Evolutionary conservation across 2,113 vertebrate species (phyloP), one percentile per base, ranked within the genome.

Genomic region (Equus przewalskii): DNA sequence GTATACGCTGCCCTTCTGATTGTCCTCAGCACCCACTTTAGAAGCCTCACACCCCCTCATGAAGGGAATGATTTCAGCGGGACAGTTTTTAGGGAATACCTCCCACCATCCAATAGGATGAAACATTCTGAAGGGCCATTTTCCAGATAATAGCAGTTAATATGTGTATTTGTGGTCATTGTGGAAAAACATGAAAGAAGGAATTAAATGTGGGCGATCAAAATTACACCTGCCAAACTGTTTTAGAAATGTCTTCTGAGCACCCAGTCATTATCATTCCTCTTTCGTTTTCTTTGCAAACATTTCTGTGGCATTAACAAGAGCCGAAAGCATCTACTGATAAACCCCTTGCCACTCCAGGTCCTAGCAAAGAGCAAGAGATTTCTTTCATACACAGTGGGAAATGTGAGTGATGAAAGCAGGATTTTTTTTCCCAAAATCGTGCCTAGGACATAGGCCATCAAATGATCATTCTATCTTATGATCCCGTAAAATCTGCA

Each of bases 401-500:
- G 85, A 97, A 97, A 96, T 14, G 91, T 2, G 36, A 98, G 91
- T 86, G 92, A 81, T 85, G 85, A 93, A 96, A 97, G 84, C 28
- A 41, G 44, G 13, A 83, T 87, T 89, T 91, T 89, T 91, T 97
- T 58, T 41, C 44, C 62, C 1, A 1, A 78, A 96, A 62, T 89
- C 26, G 22, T 64, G 94, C 89, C 80, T 86, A 13, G 97, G 98
- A 96, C 8, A 0, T 80, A 94, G 96, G 88, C 97, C 97, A 69
- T 98, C 91, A 98, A 98, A 97, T 95, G 83, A 98, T 97, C 96
- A 83, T 98, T 98, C 86, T 98, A 97, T 73, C 98, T 98, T 98
- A 98, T 93, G 95, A 94, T 82, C 96, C 94, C 98, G 86, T 96
- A 98, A 99, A 99, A 96, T 98, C 97, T 98, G 26, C 89, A 94